Evolutionary conservation across 2,888 invertebrate genomes (phyloP).

Genomic region (Mythimna pallens): DNA sequence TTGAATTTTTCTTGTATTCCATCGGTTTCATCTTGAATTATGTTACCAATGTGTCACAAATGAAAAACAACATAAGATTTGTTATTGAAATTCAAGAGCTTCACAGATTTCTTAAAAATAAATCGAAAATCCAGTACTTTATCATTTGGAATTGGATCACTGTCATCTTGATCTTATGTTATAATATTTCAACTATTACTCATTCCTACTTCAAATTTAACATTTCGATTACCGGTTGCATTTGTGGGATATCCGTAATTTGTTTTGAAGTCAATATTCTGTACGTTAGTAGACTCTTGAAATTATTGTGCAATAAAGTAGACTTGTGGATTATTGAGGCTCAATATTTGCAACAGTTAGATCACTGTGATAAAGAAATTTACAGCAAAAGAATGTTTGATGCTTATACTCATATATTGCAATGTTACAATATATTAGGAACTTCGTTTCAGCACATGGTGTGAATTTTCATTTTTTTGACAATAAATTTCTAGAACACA

Average conservation of each 20-base stretch:
- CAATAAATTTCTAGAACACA: too few species aligned
- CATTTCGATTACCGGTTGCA: background rate
- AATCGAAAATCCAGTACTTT: background rate
- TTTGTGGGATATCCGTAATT: background rate
- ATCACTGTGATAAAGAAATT: background rate
- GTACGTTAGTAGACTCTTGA: constrained; percentile 17
- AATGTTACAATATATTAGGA: constrained; percentile 19
- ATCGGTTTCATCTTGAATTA: constrained; percentile 25
- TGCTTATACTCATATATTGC: constrained; percentile 21
- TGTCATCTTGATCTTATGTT: background rate
- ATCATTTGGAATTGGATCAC: constrained; percentile 22
- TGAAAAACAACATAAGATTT: constrained; percentile 7
- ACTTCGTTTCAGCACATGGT: constrained; percentile 13
- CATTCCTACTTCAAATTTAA: background rate
- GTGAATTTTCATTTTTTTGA: background rate
- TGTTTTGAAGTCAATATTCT: constrained; percentile 24
- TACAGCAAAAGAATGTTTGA: constrained; percentile 19
- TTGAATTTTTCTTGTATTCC: background rate
- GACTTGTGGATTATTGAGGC: constrained; percentile 37
- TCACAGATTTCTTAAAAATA: constrained; percentile 21
- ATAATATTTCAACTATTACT: background rate
- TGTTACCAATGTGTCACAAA: background rate
- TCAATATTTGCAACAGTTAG: background rate
- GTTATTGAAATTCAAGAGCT: constrained; percentile 25
- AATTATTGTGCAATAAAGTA: constrained; percentile 31